These are phyloP conservation scores for Machimus rusticus DNA, from an alignment of 2,888 invertebrate species.

Conservation along the genomic window DNA sequence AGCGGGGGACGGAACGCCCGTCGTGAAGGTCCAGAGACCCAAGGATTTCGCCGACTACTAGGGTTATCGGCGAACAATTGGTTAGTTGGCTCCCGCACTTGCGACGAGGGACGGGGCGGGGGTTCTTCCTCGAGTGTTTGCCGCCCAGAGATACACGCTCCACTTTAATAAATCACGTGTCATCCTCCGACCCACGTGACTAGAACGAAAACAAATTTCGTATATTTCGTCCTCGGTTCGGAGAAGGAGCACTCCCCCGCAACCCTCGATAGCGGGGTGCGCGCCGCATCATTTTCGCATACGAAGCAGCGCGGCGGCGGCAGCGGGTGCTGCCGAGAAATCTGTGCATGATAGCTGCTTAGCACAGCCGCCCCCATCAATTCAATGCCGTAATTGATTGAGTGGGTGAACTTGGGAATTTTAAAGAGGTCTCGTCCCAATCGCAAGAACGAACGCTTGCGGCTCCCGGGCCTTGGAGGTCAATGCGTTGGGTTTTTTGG, in stretches of 20 bases:
- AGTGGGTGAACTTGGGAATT: constrained; percentile 16
- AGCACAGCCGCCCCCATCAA: constrained; percentile 7
- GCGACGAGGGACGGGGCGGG: not conserved
- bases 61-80: not conserved
- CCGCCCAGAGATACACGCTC: not conserved
- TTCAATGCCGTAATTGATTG: constrained; percentile 12
- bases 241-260: not conserved
- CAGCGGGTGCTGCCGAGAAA: not conserved
- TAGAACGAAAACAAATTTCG: constrained; percentile 28
- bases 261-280: not conserved
- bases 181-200: constrained; percentile 43
- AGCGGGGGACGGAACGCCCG: not conserved
- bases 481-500: not conserved
- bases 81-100: not conserved
- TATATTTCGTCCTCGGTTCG: not conserved
- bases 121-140: not conserved
- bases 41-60: not conserved
- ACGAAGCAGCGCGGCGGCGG: not conserved
- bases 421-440: not conserved
- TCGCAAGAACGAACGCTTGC: not conserved
- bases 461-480: not conserved
- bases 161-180: constrained; percentile 46
- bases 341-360: constrained; percentile 27
- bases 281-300: not conserved
- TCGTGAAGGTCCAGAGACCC: not conserved